Percentiles rank a stretch among this genome's conserved stretches.
Evolutionary conservation across 2,888 invertebrate species (phyloP).

Genomic region (Archips xylosteana): DNA sequence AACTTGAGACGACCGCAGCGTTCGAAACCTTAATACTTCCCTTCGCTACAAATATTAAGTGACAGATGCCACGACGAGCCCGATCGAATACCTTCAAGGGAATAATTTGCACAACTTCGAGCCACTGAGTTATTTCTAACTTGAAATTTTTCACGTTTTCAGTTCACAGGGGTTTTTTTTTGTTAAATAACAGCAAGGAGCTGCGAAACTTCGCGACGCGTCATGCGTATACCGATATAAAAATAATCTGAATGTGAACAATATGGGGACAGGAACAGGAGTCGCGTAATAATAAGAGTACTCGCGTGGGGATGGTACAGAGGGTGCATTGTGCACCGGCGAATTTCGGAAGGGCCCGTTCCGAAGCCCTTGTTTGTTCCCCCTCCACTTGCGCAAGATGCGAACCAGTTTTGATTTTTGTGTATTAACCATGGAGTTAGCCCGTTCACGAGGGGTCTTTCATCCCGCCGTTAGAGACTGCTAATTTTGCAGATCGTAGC

Average conservation of each 20-base stretch:
- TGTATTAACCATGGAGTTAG: conserved; percentile 71
- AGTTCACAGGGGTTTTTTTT: conserved; percentile 46
- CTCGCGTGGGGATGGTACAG: conserved; percentile 84
- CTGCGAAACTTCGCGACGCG: conserved; percentile 69
- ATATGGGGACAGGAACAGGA: conserved; percentile 83
- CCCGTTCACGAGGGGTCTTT: conserved; percentile 70
- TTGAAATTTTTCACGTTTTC: conserved; percentile 33
- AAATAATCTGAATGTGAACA: conserved; percentile 79
- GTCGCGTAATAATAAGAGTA: conserved; percentile 83
- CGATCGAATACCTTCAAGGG: conserved; percentile 67
- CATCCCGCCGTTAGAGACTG: conserved; percentile 52
- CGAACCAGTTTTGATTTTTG: conserved; percentile 84
- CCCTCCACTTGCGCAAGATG: conserved; percentile 84
- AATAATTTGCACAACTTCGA: conserved; percentile 65
- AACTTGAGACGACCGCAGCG: conserved; percentile 85
- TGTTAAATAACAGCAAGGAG: conserved; percentile 56
- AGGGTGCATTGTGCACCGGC: conserved; percentile 86
- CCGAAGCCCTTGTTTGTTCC: conserved; percentile 79
- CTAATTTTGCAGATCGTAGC: conserved; percentile 36
- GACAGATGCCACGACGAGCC: conserved; percentile 75
- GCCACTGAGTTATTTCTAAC: conserved; percentile 21
- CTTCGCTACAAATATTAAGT: conserved; percentile 84
- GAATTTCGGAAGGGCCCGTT: conserved; percentile 83
- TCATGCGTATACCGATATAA: conserved; percentile 79
- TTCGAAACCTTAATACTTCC: conserved; percentile 85